A percentile compares a stretch with the other conserved stretches of the same genome.
phyloP scores from a whole-genome alignment of 2,888 invertebrate genomes.

The Apoda limacodes region DNA sequence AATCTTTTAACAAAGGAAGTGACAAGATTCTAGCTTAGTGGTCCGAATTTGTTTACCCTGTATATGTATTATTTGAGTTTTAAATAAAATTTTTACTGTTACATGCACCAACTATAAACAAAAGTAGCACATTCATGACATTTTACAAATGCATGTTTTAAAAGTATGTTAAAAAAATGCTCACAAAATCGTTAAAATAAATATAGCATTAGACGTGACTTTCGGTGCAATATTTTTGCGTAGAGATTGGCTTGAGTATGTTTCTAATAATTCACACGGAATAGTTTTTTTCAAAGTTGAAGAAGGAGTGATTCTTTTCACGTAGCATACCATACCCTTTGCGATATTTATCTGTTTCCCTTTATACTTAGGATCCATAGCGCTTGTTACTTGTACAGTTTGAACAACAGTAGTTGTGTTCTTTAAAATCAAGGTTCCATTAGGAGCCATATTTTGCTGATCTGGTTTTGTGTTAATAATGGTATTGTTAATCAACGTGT shows the following conservation, averaged over 20 bases:
- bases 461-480: too few species aligned
- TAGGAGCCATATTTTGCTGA: neutral
- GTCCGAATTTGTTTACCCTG: too few species aligned
- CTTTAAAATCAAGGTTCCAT: neutral
- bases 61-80: too few species aligned
- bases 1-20: too few species aligned
- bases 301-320: neutral
- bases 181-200: too few species aligned
- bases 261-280: neutral
- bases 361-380: neutral
- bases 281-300: neutral
- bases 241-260: neutral
- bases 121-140: too few species aligned
- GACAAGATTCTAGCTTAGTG: too few species aligned
- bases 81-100: too few species aligned
- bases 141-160: too few species aligned
- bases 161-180: too few species aligned
- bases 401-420: neutral
- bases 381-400: neutral
- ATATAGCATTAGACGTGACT: too few species aligned
- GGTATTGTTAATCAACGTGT: neutral
- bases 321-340: neutral
- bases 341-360: neutral
- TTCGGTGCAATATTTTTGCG: neutral
- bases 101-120: too few species aligned